These are phyloP conservation scores for Theristicus caerulescens DNA, from an alignment of 2,113 vertebrate genomes.

Conservation along the genomic window DNA sequence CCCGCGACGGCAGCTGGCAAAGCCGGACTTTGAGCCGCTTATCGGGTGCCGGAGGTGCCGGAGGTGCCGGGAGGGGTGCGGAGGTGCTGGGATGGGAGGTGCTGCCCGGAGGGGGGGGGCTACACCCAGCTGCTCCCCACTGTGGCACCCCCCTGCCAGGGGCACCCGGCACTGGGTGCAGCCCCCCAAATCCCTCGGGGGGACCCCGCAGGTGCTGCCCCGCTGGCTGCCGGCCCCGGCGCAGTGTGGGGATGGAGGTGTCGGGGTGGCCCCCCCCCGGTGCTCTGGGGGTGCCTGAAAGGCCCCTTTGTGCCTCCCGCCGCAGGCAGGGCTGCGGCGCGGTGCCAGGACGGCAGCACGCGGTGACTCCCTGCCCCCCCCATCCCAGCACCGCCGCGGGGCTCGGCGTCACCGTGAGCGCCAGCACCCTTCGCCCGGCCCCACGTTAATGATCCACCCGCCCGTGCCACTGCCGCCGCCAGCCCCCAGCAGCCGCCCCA, in stretches of 20 bases:
- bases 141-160: neutral
- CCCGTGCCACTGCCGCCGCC: neutral
- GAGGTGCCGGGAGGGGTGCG: neutral
- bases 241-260: neutral
- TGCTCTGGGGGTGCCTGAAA: neutral
- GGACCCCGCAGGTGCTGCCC: neutral
- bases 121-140: neutral
- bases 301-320: neutral
- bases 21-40: slow-evolving; percentile 34
- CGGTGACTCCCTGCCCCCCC: neutral
- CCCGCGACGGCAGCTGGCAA: neutral
- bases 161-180: neutral
- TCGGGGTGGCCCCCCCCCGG: rapidly evolving
- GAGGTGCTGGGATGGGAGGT: neutral
- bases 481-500: neutral
- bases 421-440: neutral
- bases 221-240: rapidly evolving
- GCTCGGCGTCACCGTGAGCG: rapidly evolving
- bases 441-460: slow-evolving; percentile 23
- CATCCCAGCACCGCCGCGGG: rapidly evolving
- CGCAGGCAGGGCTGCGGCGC: neutral
- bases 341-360: neutral
- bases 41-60: neutral
- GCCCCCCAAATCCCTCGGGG: neutral
- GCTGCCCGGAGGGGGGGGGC: neutral